Percentiles rank a stretch among this genome's conserved stretches.
These are phyloP conservation scores for Eudemis profundana DNA, from an alignment of 2,888 invertebrate genomes.

Conservation along the genomic window DNA sequence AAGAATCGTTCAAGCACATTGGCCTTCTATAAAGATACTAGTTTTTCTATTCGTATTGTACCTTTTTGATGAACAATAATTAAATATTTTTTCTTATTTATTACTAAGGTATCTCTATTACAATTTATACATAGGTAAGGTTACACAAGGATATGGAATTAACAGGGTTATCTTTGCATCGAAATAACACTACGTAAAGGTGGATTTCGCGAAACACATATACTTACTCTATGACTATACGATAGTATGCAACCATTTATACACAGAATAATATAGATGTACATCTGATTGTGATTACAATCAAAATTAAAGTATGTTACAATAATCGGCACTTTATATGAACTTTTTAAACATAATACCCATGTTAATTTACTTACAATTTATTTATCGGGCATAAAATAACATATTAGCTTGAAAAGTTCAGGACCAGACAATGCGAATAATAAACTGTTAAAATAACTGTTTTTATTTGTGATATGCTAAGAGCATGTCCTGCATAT, in stretches of 20 bases:
- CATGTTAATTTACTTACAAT: neutral
- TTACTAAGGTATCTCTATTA: constrained; percentile 49
- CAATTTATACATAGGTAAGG: constrained; percentile 59
- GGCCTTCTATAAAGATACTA: neutral
- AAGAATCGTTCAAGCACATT: constrained; percentile 25
- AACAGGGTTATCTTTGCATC: constrained; percentile 36
- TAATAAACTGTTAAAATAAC: neutral
- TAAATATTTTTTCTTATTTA: constrained; percentile 33
- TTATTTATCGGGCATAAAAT: neutral
- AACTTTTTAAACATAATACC: neutral
- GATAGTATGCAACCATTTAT: constrained; percentile 53
- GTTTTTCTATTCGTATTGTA: neutral
- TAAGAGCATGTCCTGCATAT: too few relatives aligned
- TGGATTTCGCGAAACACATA: constrained; percentile 46
- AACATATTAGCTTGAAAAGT: constrained; percentile 2
- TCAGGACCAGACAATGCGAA: neutral
- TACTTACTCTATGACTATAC: constrained; percentile 45
- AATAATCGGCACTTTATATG: neutral
- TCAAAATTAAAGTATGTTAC: neutral
- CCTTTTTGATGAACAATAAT: constrained; percentile 27
- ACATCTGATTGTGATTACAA: constrained; percentile 7
- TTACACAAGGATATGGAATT: constrained; percentile 55
- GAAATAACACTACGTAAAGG: constrained; percentile 34
- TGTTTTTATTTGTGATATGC: constrained; percentile 7
- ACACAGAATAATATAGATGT: constrained; percentile 51